Percentiles rank a stretch among this genome's conserved stretches.
Conservation (phyloP, 2,797 vertebrate genomes). For the Aphelocoma californica region DNA sequence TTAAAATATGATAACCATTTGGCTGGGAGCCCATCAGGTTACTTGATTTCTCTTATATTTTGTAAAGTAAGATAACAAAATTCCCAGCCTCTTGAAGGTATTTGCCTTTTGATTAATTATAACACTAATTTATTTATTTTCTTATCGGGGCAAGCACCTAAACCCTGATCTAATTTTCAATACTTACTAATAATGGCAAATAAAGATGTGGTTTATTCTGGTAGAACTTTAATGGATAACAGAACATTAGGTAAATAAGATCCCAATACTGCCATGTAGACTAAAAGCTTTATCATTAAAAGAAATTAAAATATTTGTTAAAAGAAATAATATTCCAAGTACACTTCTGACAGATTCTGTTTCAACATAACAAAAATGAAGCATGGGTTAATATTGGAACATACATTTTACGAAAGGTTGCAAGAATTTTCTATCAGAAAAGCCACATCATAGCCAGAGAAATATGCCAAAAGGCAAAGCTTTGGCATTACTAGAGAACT, state of each 20-base stretch:
- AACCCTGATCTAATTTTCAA: constrained; percentile 42
- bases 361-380: constrained; percentile 3
- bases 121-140: constrained; percentile 38
- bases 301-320: neutral
- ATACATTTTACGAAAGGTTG: neutral
- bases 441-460: neutral
- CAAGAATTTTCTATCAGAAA: neutral
- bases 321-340: neutral
- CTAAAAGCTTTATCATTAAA: neutral
- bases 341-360: neutral
- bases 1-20: constrained; percentile 34
- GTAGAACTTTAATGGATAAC: neutral
- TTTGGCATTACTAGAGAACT: neutral
- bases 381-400: neutral
- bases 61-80: constrained; percentile 28
- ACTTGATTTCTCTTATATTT: constrained; percentile 29
- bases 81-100: neutral
- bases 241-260: neutral
- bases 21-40: constrained; percentile 14
- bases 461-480: neutral
- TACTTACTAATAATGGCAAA: neutral
- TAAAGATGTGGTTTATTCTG: neutral
- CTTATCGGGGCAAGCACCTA: constrained; percentile 48
- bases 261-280: neutral
- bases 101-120: constrained; percentile 40